Conservation (phyloP, 2,888 invertebrate genomes). For the Lathronympha strigana region DNA sequence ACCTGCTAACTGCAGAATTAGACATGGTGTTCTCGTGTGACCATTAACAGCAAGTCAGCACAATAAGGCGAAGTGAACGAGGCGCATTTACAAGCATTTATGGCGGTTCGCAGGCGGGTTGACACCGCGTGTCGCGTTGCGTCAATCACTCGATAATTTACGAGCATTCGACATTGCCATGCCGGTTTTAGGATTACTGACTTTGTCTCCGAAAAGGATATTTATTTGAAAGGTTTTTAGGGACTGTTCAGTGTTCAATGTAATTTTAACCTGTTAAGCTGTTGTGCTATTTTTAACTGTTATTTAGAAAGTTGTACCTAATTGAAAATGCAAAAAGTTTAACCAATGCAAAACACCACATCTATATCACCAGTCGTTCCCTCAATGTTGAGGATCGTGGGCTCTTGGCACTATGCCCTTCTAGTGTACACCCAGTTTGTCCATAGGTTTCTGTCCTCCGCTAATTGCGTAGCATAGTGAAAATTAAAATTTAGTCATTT, state of each 20-base stretch:
- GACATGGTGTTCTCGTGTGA: slow-evolving; percentile 10
- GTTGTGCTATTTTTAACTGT: neutral
- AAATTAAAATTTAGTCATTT: too few species aligned
- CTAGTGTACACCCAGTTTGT: too few species aligned
- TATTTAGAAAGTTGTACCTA: too few species aligned
- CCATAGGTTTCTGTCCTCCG: too few species aligned
- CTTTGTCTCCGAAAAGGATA: slow-evolving; percentile 8
- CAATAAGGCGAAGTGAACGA: slow-evolving; percentile 33
- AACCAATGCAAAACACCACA: too few species aligned
- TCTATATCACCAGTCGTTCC: too few species aligned
- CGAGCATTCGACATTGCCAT: slow-evolving; percentile 30
- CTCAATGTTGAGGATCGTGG: too few species aligned
- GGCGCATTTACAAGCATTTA: slow-evolving; percentile 39
- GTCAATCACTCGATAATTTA: slow-evolving; percentile 41
- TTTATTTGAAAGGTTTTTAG: slow-evolving; percentile 10
- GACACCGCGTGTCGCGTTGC: slow-evolving; percentile 34
- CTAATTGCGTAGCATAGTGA: too few species aligned
- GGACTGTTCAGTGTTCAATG: neutral
- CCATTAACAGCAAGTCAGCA: slow-evolving; percentile 29
- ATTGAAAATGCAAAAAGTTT: too few species aligned
- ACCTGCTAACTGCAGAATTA: slow-evolving; percentile 4
- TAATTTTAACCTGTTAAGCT: too few species aligned
- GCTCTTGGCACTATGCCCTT: too few species aligned
- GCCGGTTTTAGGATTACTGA: slow-evolving; percentile 28
- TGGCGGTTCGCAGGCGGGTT: slow-evolving; percentile 19